phyloP scores from a whole-genome alignment of 2,888 invertebrate species.

The Disparrhopalites patrizii region DNA sequence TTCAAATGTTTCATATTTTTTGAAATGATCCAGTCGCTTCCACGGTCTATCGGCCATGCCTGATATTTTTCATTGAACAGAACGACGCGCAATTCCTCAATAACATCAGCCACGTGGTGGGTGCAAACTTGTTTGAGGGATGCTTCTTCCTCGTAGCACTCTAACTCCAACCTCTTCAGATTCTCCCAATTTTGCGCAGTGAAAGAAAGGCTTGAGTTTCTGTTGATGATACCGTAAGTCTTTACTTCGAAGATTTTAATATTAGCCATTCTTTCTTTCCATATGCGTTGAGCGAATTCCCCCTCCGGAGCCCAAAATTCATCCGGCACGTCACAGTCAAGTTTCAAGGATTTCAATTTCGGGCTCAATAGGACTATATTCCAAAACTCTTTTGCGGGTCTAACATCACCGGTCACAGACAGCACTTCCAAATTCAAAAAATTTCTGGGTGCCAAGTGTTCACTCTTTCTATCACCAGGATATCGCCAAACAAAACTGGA shows the following conservation, averaged over 20 bases:
- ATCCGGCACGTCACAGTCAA: not conserved
- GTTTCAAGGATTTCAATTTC: not conserved
- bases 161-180: not conserved
- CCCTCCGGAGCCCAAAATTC: conserved; percentile 1
- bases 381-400: conserved; percentile 1
- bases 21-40: not conserved
- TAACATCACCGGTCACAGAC: not conserved
- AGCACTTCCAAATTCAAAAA: not conserved
- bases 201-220: not conserved
- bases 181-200: not conserved
- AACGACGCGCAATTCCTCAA: not conserved
- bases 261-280: not conserved
- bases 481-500: not conserved
- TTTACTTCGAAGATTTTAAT: not conserved
- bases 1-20: not conserved
- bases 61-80: conserved; percentile 4
- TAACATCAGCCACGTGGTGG: not conserved
- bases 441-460: no score
- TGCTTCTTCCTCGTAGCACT: not conserved
- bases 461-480: no score
- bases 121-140: not conserved
- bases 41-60: not conserved
- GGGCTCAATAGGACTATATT: not conserved
- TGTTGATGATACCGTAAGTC: not conserved
- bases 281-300: no score